A percentile compares a stretch with the other conserved stretches of the same genome.
Evolutionary conservation across 2,113 vertebrate species (phyloP).

Genomic region (Poeciliopsis occidentalis): DNA sequence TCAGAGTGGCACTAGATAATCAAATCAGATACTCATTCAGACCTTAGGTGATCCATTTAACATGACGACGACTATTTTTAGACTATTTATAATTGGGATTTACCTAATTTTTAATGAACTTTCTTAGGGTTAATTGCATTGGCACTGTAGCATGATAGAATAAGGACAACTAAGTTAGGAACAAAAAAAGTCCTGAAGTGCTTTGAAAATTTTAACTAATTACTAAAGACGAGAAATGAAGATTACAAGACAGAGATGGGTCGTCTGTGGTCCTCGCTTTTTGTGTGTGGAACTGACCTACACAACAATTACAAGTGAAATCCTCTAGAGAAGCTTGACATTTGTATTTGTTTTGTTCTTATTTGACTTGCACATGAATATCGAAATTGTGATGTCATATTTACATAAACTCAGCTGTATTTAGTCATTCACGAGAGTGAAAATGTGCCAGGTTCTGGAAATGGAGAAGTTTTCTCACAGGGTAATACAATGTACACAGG

Average conservation of each 20-base stretch:
- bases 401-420: too few species aligned
- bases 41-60: slow-evolving; percentile 64
- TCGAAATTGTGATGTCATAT: too few species aligned
- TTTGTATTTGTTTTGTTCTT: too few species aligned
- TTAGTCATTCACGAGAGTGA: too few species aligned
- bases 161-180: slow-evolving; percentile 61
- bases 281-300: background rate
- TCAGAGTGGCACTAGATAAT: slow-evolving; percentile 33
- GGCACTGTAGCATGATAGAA: slow-evolving; percentile 58
- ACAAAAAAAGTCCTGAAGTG: slow-evolving; percentile 39
- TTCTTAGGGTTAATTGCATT: slow-evolving; percentile 72
- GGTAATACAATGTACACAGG: too few species aligned
- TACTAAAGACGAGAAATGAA: background rate
- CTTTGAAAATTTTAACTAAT: slow-evolving; percentile 33
- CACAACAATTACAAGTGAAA: background rate
- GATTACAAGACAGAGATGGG: background rate
- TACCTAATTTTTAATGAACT: slow-evolving; percentile 69
- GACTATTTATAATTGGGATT: slow-evolving; percentile 69
- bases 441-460: too few species aligned
- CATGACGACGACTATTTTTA: slow-evolving; percentile 68
- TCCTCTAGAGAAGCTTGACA: too few species aligned
- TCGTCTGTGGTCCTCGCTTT: background rate
- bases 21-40: slow-evolving; percentile 52
- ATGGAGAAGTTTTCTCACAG: too few species aligned
- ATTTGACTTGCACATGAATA: too few species aligned